Base-by-base conservation (phyloP, 2,888 invertebrate genomes). In the Caenorhabditis drosophilae region DNA sequence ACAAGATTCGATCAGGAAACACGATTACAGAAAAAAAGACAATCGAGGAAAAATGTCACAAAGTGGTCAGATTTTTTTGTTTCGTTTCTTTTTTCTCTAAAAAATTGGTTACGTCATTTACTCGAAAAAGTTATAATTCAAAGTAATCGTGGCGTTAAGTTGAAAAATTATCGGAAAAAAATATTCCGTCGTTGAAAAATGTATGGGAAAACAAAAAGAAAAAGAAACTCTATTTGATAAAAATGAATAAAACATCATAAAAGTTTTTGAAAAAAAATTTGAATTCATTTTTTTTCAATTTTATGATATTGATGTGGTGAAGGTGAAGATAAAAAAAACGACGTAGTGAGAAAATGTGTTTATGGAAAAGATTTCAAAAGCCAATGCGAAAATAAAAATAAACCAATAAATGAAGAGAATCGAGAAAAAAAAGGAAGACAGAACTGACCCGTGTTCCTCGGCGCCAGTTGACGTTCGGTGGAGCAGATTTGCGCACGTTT, bases 401-500 rank as follows among this genome's bases (percentile, higher is more conserved):
- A 47, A 54, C 48, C 36, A 42, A 38, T 9, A 45, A 51, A 25
- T 41, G 16, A n/a, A 47, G 40, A 46, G 18, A 42, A 22, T 22
- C 41, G 55, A 42, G 31, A 45, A 40, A 27, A 23, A 23, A 34
- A 47, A 23, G 27, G 27, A 46, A 23, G 25, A 12, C 42, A 2
- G 40, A 63, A 64, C 64, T 58, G 53, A 63, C 63, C 58, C 63
- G 63, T 58, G 57, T 57, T 63, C 62, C 48, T 18, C 40, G 40
- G 38, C 53, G 34, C 38, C 40, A 16, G 38, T 38, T 22, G 46
- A 44, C 22, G 54, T 64, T 22, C 64, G 64, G 38, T 64, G 64
- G 64, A 64, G 64, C 64, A 55, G 36, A 42, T 50, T 64, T 64
- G 59, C 51, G n/a, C n/a, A n/a, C n/a, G n/a, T n/a, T n/a, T n/a